phyloP scores from a whole-genome alignment of 2,888 invertebrate species.

The Drosophila acutilabella region DNA sequence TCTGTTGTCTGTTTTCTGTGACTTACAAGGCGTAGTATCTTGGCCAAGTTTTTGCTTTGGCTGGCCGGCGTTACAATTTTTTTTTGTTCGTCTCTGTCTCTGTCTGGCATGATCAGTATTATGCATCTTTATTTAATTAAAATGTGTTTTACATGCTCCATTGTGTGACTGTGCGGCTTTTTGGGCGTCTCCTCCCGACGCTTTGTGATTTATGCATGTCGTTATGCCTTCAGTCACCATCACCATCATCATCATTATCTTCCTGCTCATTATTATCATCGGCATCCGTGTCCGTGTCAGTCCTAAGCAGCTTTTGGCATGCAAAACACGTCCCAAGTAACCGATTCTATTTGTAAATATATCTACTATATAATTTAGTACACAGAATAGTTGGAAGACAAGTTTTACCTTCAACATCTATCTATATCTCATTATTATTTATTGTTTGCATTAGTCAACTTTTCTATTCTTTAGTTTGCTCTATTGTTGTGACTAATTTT shows the following conservation, averaged over 20 bases:
- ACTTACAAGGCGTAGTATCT: conserved; percentile 76
- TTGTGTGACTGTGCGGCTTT: conserved; percentile 23
- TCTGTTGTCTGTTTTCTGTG: conserved; percentile 54
- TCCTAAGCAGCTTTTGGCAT: conserved; percentile 56
- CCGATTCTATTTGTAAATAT: conserved; percentile 33
- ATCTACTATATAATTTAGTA: background rate
- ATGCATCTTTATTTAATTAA: conserved; percentile 73
- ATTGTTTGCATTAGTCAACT: conserved; percentile 69
- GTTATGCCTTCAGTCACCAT: conserved; percentile 45
- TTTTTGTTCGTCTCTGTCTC: conserved; percentile 47
- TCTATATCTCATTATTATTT: conserved; percentile 44
- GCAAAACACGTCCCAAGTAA: conserved; percentile 30
- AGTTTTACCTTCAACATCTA: conserved; percentile 35
- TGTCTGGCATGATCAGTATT: conserved; percentile 37
- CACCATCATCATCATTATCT: conserved; percentile 26
- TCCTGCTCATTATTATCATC: conserved; percentile 15
- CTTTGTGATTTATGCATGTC: conserved; percentile 57
- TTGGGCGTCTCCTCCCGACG: conserved; percentile 14
- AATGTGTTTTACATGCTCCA: conserved; percentile 62
- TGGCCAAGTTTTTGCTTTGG: conserved; percentile 74
- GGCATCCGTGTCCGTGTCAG: conserved; percentile 48
- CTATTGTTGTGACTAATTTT: conserved; percentile 71
- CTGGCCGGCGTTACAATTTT: conserved; percentile 74
- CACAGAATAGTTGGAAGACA: background rate
- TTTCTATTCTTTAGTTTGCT: conserved; percentile 14